Percentiles rank a stretch among this genome's conserved stretches.
Conservation (phyloP, 2,113 vertebrate genomes). For the Rhabdornis inornatus region DNA sequence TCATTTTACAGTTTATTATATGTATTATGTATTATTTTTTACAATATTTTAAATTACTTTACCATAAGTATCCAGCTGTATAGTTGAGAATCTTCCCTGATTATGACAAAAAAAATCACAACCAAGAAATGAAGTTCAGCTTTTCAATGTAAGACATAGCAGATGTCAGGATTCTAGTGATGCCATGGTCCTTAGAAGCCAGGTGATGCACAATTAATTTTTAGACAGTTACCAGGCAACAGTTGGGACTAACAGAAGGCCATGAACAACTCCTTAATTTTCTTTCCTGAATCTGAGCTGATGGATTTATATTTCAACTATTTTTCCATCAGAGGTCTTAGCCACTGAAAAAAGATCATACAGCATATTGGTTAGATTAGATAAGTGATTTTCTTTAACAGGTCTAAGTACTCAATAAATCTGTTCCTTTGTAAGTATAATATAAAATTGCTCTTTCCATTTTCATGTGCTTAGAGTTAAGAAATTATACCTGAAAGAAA, state of each 20-base stretch:
- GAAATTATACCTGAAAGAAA: not conserved
- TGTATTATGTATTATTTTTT: not conserved
- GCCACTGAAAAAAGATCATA: not conserved
- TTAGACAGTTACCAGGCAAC: constrained; percentile 65
- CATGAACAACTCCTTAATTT: not conserved
- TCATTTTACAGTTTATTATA: not conserved
- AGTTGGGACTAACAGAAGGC: constrained; percentile 36
- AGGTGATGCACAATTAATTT: constrained; percentile 47
- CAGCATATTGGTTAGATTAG: not conserved
- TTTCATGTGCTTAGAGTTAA: not conserved
- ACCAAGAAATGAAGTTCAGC: not conserved
- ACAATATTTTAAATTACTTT: not conserved
- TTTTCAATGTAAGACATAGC: not conserved
- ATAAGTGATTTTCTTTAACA: not conserved
- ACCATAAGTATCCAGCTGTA: not conserved
- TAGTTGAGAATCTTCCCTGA: not conserved
- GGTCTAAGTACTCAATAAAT: not conserved
- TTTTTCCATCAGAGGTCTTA: not conserved
- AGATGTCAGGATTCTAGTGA: constrained; percentile 1
- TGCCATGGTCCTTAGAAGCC: constrained; percentile 14
- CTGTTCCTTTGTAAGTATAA: not conserved
- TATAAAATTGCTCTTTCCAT: not conserved
- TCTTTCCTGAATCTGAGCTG: not conserved
- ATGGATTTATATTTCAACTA: constrained; percentile 23
- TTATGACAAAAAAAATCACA: not conserved